These are phyloP conservation scores for Chloromyia formosa DNA, from an alignment of 2,888 invertebrate species.

Conservation along the genomic window DNA sequence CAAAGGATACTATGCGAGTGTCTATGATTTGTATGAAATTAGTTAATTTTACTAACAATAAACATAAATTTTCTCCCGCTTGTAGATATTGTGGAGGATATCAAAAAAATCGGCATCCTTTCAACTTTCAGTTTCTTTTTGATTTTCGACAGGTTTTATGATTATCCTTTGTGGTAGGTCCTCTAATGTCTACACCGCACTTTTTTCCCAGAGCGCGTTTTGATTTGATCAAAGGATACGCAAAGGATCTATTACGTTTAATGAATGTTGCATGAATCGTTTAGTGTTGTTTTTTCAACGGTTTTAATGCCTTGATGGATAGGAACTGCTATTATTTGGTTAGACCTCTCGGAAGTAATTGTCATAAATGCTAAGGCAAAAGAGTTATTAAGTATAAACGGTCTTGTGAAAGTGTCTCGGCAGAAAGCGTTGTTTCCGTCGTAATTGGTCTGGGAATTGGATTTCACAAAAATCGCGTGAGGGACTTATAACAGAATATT, in stretches of 20 bases:
- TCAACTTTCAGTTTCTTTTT: conserved; percentile 44
- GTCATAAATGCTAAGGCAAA: too few species aligned
- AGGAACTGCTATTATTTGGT: too few species aligned
- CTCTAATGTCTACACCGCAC: conserved; percentile 39
- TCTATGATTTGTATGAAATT: conserved; percentile 48
- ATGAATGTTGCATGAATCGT: conserved; percentile 25
- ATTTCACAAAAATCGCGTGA: too few species aligned
- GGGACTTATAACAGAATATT: too few species aligned
- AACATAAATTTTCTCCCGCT: conserved; percentile 37
- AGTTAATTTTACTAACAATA: conserved; percentile 45
- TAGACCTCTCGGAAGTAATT: too few species aligned
- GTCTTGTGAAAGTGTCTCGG: too few species aligned
- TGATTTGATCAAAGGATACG: conserved; percentile 22
- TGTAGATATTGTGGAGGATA: not conserved
- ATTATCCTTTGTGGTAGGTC: conserved; percentile 47
- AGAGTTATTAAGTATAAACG: too few species aligned
- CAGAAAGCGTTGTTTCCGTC: too few species aligned
- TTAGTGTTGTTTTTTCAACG: not conserved
- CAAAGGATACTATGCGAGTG: conserved; percentile 20
- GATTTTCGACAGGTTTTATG: conserved; percentile 46
- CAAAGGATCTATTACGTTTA: not conserved
- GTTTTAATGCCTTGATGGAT: not conserved
- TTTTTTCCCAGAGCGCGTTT: conserved; percentile 9
- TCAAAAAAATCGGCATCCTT: conserved; percentile 45
- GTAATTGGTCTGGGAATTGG: too few species aligned